These are phyloP conservation scores for Tachina lurida DNA, from an alignment of 2,888 invertebrate genomes.

Conservation along the genomic window DNA sequence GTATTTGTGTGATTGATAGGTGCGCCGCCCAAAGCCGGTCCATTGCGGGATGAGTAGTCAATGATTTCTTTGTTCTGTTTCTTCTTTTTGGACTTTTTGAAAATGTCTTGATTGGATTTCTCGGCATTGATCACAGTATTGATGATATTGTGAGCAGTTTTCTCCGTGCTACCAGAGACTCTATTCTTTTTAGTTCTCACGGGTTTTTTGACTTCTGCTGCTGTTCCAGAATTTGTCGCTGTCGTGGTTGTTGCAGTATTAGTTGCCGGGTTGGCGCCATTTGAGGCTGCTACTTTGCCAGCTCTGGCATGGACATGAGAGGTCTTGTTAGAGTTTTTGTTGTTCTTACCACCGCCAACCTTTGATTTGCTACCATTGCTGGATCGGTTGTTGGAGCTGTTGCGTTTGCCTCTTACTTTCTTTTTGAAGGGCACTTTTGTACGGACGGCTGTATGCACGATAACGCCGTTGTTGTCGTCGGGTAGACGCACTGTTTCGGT, in stretches of 20 bases:
- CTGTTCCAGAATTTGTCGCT: not conserved
- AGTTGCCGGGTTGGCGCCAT: slow-evolving; percentile 4
- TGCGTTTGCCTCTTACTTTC: slow-evolving; percentile 86
- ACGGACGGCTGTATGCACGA: slow-evolving; percentile 93
- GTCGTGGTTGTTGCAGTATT: slow-evolving; percentile 10
- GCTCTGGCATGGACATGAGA: slow-evolving; percentile 82
- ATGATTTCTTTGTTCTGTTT: slow-evolving; percentile 88
- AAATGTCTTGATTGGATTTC: slow-evolving; percentile 80
- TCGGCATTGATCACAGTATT: slow-evolving; percentile 78
- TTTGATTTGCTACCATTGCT: slow-evolving; percentile 80
- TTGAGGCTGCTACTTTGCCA: slow-evolving; percentile 50
- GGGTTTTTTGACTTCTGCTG: slow-evolving; percentile 63
- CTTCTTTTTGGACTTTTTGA: slow-evolving; percentile 83
- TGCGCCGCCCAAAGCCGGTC: slow-evolving; percentile 80
- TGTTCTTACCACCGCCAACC: slow-evolving; percentile 72
- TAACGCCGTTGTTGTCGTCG: slow-evolving; percentile 89
- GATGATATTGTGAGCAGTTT: slow-evolving; percentile 75
- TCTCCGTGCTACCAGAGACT: slow-evolving; percentile 46
- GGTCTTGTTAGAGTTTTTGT: slow-evolving; percentile 82
- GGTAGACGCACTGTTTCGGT: slow-evolving; percentile 94
- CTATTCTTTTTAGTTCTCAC: slow-evolving; percentile 67
- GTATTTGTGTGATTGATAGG: slow-evolving; percentile 83
- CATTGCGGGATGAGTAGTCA: slow-evolving; percentile 85
- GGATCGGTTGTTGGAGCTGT: slow-evolving; percentile 73
- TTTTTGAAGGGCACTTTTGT: slow-evolving; percentile 94